Evolutionary conservation across 2,888 invertebrate species (phyloP).

Genomic region (Melieria omissa): DNA sequence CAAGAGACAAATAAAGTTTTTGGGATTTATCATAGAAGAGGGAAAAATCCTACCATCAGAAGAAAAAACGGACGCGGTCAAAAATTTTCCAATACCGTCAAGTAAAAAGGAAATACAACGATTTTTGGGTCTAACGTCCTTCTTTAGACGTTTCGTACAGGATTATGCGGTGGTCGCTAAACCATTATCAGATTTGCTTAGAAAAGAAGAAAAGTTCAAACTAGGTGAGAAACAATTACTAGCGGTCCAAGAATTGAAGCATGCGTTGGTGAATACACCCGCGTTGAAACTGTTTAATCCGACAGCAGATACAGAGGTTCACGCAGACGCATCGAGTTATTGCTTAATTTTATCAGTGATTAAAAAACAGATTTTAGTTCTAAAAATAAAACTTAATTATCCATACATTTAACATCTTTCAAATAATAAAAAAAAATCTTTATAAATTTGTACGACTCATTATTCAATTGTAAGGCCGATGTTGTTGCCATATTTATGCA

Average conservation of each 20-base stretch:
- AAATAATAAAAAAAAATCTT: too few species aligned
- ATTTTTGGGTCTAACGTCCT: constrained; percentile 41
- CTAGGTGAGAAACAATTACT: constrained; percentile 34
- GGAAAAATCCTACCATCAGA: constrained; percentile 34
- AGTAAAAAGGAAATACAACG: constrained; percentile 39
- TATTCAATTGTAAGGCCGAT: too few species aligned
- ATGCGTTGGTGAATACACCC: constrained; percentile 34
- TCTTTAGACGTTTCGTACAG: neutral
- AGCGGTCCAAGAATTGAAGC: constrained; percentile 38
- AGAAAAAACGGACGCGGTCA: constrained; percentile 36
- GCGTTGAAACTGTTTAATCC: constrained; percentile 27
- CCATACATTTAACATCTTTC: too few species aligned
- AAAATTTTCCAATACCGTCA: constrained; percentile 36
- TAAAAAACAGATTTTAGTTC: too few species aligned
- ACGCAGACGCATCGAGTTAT: constrained; percentile 73
- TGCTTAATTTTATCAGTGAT: too few species aligned
- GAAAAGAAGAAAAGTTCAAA: constrained; percentile 39
- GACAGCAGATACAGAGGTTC: too few species aligned
- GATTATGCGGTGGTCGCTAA: constrained; percentile 14
- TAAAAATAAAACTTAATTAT: too few species aligned
- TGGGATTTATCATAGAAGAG: constrained; percentile 41
- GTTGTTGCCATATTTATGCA: too few species aligned
- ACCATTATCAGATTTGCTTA: constrained; percentile 21
- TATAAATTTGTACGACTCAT: too few species aligned
- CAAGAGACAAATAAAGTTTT: constrained; percentile 34